Evolutionary conservation across 2,888 invertebrate species (phyloP).

Genomic region (Pelosia muscerda): DNA sequence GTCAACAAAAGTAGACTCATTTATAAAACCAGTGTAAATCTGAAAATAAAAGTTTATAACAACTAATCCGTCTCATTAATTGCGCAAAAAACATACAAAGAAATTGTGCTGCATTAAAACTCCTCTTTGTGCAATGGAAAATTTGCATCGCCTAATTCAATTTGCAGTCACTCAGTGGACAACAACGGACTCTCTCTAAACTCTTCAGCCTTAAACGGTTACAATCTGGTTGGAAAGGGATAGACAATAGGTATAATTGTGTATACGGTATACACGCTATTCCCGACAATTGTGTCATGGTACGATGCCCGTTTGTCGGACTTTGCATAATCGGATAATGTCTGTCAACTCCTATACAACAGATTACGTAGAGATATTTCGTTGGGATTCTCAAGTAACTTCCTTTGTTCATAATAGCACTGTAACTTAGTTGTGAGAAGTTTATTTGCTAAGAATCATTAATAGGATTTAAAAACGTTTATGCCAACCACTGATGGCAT

Average conservation of each 20-base stretch:
- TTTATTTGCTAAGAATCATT: not conserved
- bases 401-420: conserved; percentile 18
- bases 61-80: conserved; percentile 43
- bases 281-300: conserved; percentile 52
- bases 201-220: conserved; percentile 22
- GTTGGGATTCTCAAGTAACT: conserved; percentile 34
- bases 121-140: conserved; percentile 50
- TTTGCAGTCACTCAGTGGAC: conserved; percentile 35
- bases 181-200: conserved; percentile 24
- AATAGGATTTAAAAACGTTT: conserved; percentile 12
- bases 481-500: not conserved
- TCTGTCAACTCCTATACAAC: conserved; percentile 48
- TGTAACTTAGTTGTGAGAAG: conserved; percentile 5
- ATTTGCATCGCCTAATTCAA: conserved; percentile 56
- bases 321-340: conserved; percentile 62
- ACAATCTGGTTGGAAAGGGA: conserved; percentile 10
- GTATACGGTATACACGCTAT: conserved; percentile 27
- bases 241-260: conserved; percentile 10
- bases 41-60: conserved; percentile 37
- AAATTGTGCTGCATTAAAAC: conserved; percentile 53
- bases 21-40: conserved; percentile 3
- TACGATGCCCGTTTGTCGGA: conserved; percentile 42
- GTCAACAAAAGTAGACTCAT: conserved; percentile 1
- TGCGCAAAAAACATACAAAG: conserved; percentile 48
- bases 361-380: conserved; percentile 42